Evolutionary conservation across 2,797 vertebrate species (phyloP).

Genomic region (Coracias cyanogaster): DNA sequence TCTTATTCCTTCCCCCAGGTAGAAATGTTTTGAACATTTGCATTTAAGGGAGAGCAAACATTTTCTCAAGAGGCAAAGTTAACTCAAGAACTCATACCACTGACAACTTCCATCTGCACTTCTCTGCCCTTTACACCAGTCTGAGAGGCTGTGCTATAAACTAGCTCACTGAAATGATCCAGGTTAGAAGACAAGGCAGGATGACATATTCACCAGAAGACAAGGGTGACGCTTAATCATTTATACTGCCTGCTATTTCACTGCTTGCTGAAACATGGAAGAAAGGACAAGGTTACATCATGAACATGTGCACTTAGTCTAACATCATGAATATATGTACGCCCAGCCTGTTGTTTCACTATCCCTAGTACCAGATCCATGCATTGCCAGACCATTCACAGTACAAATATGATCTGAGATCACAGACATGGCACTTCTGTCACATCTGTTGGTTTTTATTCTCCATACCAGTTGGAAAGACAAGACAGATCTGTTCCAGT

Average conservation of each 20-base stretch:
- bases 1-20: neutral
- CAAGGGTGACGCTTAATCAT: neutral
- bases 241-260: neutral
- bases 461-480: neutral
- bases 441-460: neutral
- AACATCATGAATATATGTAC: neutral
- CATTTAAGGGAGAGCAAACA: neutral
- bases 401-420: neutral
- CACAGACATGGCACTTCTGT: neutral
- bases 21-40: neutral
- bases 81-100: neutral
- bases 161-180: neutral
- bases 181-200: neutral
- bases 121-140: neutral
- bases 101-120: neutral
- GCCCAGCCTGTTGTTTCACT: neutral
- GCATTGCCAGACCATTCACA: neutral
- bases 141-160: neutral
- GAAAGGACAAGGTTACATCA: neutral
- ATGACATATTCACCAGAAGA: neutral
- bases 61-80: neutral
- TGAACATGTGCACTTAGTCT: neutral
- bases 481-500: neutral
- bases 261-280: neutral
- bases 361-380: neutral